These are phyloP conservation scores for Agonopterix arenella DNA, from an alignment of 2,888 invertebrate genomes.

Conservation along the genomic window DNA sequence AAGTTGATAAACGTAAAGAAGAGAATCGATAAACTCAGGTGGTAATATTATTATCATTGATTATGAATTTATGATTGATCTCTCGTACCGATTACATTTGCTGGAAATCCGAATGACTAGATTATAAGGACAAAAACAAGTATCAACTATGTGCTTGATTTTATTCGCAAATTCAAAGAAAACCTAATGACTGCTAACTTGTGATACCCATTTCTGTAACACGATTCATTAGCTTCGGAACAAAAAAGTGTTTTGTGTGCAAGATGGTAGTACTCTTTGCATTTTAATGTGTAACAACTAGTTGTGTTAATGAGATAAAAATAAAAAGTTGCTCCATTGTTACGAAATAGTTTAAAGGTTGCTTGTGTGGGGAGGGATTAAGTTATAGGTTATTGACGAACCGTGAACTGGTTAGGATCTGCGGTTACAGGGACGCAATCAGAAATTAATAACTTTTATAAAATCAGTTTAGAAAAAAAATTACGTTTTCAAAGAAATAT, in stretches of 20 bases:
- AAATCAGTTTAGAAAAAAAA: background rate
- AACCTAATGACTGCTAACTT: slow-evolving; percentile 1
- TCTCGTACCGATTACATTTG: too few relatives aligned
- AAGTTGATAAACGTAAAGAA: too few relatives aligned
- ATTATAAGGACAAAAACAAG: too few relatives aligned
- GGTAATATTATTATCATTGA: too few relatives aligned
- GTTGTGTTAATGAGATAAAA: slow-evolving; percentile 9
- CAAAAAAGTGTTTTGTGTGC: slow-evolving; percentile 1
- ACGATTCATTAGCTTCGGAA: slow-evolving; percentile 2
- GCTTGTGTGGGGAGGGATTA: slow-evolving; percentile 32
- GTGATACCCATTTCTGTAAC: slow-evolving; percentile 2
- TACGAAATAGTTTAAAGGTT: slow-evolving; percentile 22
- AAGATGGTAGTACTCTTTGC: slow-evolving; percentile 3
- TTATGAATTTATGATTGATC: too few relatives aligned
- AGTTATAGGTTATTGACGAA: slow-evolving; percentile 55
- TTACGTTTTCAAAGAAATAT: background rate
- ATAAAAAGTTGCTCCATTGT: slow-evolving; percentile 16
- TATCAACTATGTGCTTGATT: background rate
- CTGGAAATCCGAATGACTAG: too few relatives aligned
- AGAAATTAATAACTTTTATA: background rate
- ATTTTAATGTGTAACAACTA: slow-evolving; percentile 4
- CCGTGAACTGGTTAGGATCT: slow-evolving; percentile 44
- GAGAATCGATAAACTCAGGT: too few relatives aligned
- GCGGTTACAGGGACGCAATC: slow-evolving; percentile 40
- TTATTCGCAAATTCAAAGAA: slow-evolving; percentile 1